phyloP scores from a whole-genome alignment of 2,888 invertebrate genomes.

The Thysanoteuthis rhombus region DNA sequence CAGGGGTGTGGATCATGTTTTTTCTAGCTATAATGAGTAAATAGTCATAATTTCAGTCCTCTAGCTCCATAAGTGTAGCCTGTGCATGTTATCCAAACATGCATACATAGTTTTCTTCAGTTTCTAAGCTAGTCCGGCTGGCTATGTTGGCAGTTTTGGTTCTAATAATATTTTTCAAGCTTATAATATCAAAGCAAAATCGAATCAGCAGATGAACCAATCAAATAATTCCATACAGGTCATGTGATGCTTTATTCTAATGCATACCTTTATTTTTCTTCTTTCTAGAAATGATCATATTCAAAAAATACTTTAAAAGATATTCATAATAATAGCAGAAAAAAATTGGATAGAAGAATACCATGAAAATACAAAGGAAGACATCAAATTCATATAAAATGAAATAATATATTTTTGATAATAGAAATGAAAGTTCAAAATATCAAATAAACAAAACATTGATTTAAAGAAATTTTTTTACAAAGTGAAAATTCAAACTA shows the following conservation, averaged over 20 bases:
- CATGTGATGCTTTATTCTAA: too few species aligned
- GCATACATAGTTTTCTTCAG: too few species aligned
- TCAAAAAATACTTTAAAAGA: not conserved
- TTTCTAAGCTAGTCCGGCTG: too few species aligned
- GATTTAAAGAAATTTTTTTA: not conserved
- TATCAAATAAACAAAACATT: not conserved
- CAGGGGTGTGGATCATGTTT: too few species aligned
- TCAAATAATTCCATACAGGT: not conserved
- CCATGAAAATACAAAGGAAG: not conserved
- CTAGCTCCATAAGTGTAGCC: too few species aligned
- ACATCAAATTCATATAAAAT: not conserved
- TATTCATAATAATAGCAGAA: not conserved
- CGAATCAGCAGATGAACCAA: not conserved
- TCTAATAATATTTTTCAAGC: too few species aligned
- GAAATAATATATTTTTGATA: not conserved
- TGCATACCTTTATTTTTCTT: not conserved
- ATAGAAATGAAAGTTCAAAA: not conserved
- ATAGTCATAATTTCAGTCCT: too few species aligned
- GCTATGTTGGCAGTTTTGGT: too few species aligned
- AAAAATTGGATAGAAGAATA: not conserved
- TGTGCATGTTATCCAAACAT: too few species aligned
- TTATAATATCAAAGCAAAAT: not conserved
- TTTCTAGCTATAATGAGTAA: too few species aligned
- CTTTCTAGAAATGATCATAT: not conserved
- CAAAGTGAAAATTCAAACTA: not conserved